These are phyloP conservation scores for Serripes groenlandicus DNA, from an alignment of 2,888 invertebrate genomes.

Conservation along the genomic window DNA sequence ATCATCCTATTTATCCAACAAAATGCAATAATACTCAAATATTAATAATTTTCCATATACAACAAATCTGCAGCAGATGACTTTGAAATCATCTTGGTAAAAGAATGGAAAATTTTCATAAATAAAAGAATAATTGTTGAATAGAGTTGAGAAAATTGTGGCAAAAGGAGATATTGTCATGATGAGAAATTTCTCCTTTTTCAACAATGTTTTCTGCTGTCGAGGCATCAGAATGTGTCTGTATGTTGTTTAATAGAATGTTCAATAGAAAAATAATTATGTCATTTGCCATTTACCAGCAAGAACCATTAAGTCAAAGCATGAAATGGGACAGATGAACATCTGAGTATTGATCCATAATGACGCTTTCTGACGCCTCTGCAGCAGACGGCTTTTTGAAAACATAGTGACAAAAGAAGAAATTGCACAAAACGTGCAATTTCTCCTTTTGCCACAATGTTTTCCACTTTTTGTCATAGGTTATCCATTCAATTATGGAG, in stretches of 20 bases:
- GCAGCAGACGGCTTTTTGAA: not conserved
- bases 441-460: not conserved
- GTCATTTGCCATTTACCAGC: too few species aligned
- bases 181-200: not conserved
- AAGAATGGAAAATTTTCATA: too few species aligned
- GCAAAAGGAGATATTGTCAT: not conserved
- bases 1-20: constrained; percentile 35
- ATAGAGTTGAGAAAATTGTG: not conserved
- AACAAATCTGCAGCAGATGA: too few species aligned
- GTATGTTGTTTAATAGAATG: too few species aligned
- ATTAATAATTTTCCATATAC: too few species aligned
- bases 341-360: too few species aligned
- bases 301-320: too few species aligned
- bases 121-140: not conserved
- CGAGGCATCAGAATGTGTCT: not conserved
- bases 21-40: too few species aligned
- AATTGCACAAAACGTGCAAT: not conserved
- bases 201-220: not conserved
- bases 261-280: too few species aligned
- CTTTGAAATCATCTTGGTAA: too few species aligned
- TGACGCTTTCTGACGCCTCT: not conserved
- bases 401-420: not conserved
- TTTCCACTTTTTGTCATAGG: not conserved
- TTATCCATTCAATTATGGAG: not conserved
- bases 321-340: too few species aligned